These are phyloP conservation scores for Prionchulus punctatus DNA, from an alignment of 2,888 invertebrate species.

Conservation along the genomic window DNA sequence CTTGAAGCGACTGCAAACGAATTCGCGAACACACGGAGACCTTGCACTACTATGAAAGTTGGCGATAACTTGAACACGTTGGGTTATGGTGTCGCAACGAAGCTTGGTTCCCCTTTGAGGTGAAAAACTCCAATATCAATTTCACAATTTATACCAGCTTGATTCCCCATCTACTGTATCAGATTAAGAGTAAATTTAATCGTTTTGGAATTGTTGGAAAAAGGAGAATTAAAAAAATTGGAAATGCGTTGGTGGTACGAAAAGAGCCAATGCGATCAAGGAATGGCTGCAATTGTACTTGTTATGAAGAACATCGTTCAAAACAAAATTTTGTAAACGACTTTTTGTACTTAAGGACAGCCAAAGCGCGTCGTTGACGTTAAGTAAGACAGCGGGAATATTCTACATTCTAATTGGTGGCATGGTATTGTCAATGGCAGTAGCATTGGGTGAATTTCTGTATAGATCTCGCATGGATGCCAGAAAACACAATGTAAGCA, in stretches of 20 bases:
- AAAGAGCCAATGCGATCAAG: constrained; percentile 36
- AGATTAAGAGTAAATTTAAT: constrained; percentile 10
- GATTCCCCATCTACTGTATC: no score
- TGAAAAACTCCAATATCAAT: no score
- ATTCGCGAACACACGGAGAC: constrained; percentile 68
- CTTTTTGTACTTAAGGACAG: constrained; percentile 44
- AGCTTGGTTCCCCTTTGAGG: constrained; percentile 6
- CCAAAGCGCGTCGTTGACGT: constrained; percentile 62
- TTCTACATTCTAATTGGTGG: constrained; percentile 91
- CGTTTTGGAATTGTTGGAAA: constrained; percentile 50
- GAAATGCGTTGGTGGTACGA: constrained; percentile 89
- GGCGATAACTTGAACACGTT: constrained; percentile 45
- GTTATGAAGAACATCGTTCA: no score
- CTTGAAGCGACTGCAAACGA: constrained; percentile 49
- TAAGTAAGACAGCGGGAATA: constrained; percentile 91
- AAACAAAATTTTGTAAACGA: no score
- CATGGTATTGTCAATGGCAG: constrained; percentile 50
- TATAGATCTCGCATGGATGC: constrained; percentile 2
- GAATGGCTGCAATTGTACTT: constrained; percentile 5
- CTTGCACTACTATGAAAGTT: constrained; percentile 88
- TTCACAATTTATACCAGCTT: no score
- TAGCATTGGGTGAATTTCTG: constrained; percentile 10
- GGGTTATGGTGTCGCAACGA: constrained; percentile 77
- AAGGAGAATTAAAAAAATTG: constrained; percentile 67
- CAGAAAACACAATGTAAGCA: background rate